Percentiles rank a stretch among this genome's conserved stretches.
phyloP scores from a whole-genome alignment of 2,797 vertebrate genomes.

The Gallinago nigripennis region DNA sequence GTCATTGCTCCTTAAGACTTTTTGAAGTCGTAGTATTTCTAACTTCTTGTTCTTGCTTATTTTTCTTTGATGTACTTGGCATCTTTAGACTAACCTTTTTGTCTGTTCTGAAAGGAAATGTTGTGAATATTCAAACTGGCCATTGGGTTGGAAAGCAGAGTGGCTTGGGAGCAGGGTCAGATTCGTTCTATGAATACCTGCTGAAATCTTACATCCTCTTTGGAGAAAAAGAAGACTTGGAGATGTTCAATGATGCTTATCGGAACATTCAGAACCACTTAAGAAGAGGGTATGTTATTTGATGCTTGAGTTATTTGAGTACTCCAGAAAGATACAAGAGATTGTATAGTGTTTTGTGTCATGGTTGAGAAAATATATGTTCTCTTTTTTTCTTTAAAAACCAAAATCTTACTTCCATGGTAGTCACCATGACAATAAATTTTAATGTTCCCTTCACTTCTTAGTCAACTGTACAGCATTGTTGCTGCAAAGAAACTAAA shows the following conservation, averaged over 20 bases:
- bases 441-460: neutral
- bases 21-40: neutral
- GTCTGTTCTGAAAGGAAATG: slow-evolving; percentile 84
- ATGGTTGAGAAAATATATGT: neutral
- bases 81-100: neutral
- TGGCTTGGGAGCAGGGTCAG: slow-evolving; percentile 93
- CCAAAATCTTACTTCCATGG: neutral
- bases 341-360: neutral
- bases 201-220: slow-evolving; percentile 98
- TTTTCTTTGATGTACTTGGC: neutral
- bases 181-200: slow-evolving; percentile 97
- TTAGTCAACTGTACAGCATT: neutral
- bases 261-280: slow-evolving; percentile 93
- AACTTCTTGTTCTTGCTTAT: neutral
- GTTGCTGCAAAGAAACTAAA: neutral
- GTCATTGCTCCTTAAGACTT: neutral
- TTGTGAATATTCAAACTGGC: slow-evolving; percentile 97
- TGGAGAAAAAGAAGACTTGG: slow-evolving; percentile 93
- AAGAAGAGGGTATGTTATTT: slow-evolving; percentile 88
- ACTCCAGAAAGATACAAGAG: neutral
- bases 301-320: neutral
- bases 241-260: slow-evolving; percentile 93
- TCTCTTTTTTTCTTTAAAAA: neutral
- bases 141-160: slow-evolving; percentile 97
- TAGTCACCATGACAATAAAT: neutral